phyloP scores from a whole-genome alignment of 1,140 invertebrate species.

The Drosophila santomea region DNA sequence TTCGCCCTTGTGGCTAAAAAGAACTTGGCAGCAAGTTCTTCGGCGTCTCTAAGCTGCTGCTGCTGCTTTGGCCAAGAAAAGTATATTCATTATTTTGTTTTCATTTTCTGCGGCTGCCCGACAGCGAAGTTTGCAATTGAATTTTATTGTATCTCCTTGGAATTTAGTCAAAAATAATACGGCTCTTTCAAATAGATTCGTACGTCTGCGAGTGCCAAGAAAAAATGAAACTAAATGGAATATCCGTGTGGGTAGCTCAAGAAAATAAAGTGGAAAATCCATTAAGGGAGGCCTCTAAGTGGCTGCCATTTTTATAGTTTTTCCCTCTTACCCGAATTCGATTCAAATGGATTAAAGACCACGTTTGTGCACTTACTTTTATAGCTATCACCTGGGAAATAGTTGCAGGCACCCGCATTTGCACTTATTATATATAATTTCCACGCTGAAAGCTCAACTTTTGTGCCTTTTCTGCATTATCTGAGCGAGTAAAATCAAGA shows the following conservation, averaged over 20 bases:
- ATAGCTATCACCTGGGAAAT: conserved; percentile 26
- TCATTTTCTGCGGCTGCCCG: conserved; percentile 59
- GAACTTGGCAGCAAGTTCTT: conserved; percentile 70
- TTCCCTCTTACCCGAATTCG: no score
- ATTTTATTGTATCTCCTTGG: conserved; percentile 77
- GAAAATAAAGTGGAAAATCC: conserved; percentile 16
- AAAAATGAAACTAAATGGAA: background rate
- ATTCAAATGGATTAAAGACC: conserved; percentile 12
- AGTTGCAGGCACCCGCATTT: conserved; percentile 3
- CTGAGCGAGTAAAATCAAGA: conserved; percentile 41
- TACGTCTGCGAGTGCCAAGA: conserved; percentile 42
- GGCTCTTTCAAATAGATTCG: conserved; percentile 51
- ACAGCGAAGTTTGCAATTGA: conserved; percentile 72
- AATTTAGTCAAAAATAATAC: conserved; percentile 73
- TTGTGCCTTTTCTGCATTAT: background rate
- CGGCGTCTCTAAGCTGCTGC: conserved; percentile 60
- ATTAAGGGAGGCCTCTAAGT: conserved; percentile 46
- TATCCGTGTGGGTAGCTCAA: no score
- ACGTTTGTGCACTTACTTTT: conserved; percentile 14
- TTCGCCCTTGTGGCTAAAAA: conserved; percentile 53
- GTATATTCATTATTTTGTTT: conserved; percentile 82
- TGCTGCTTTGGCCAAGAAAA: conserved; percentile 35
- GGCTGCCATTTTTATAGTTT: background rate
- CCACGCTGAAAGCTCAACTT: background rate
- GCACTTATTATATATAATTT: background rate